A percentile compares a stretch with the other conserved stretches of the same genome.
Conservation (phyloP, 2,113 vertebrate species). For the Marcusenius ussheri region DNA sequence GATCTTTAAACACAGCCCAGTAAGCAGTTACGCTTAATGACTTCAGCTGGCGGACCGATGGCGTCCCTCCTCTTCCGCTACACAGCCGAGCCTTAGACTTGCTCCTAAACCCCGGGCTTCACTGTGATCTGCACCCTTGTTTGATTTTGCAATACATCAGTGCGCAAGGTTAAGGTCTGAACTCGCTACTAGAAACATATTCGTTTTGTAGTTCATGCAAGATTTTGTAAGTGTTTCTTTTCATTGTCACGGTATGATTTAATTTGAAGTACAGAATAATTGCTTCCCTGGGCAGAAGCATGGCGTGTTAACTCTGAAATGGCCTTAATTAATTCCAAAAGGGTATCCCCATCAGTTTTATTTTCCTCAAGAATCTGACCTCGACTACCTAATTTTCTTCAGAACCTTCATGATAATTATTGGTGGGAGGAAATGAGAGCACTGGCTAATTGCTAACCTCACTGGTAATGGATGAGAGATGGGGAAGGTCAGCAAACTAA, state of each 20-base stretch:
- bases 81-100: neutral
- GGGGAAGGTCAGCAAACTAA: neutral
- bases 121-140: neutral
- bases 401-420: neutral
- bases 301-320: neutral
- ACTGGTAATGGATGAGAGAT: neutral
- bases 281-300: neutral
- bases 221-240: neutral
- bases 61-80: neutral
- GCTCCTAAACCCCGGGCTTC: neutral
- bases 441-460: neutral
- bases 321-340: conserved; percentile 2
- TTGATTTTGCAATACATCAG: neutral
- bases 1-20: neutral
- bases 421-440: neutral
- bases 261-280: neutral
- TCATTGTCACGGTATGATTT: neutral
- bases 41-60: neutral
- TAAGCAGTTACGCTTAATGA: neutral
- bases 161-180: neutral
- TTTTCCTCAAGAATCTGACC: neutral
- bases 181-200: neutral
- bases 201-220: neutral
- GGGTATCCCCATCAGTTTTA: neutral
- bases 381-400: neutral